Evolutionary conservation across 2,888 invertebrate genomes (phyloP).

Genomic region (Hirtodrosophila confusa): DNA sequence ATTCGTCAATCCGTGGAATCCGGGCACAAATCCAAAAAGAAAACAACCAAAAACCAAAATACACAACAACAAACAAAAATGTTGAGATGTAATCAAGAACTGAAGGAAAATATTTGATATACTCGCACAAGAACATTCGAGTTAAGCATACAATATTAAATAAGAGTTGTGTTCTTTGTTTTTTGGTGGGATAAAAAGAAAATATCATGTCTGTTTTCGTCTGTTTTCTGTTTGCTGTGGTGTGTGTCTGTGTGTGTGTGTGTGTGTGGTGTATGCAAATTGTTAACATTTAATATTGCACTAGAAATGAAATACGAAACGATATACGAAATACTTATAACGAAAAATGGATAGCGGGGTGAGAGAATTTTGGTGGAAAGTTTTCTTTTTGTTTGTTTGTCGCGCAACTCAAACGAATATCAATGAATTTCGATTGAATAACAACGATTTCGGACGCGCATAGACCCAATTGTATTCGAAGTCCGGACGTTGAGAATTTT

Average conservation of each 20-base stretch:
- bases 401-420: conserved; percentile 66
- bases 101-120: conserved; percentile 9
- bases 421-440: conserved; percentile 80
- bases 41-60: conserved; percentile 1
- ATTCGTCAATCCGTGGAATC: conserved; percentile 10
- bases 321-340: background rate
- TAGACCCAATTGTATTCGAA: conserved; percentile 83
- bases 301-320: conserved; percentile 45
- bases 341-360: conserved; percentile 9
- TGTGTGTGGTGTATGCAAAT: conserved; percentile 12
- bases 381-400: conserved; percentile 6
- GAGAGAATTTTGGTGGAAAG: conserved; percentile 5
- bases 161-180: conserved; percentile 19
- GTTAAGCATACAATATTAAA: background rate
- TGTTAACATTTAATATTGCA: conserved; percentile 68
- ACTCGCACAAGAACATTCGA: conserved; percentile 17
- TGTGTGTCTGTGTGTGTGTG: conserved; percentile 1
- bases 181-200: conserved; percentile 3
- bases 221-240: conserved; percentile 18
- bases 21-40: conserved; percentile 2
- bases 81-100: conserved; percentile 13
- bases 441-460: conserved; percentile 81
- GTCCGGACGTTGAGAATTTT: conserved; percentile 69
- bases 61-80: conserved; percentile 14
- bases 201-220: conserved; percentile 3